Evolutionary conservation across 2,113 vertebrate genomes (phyloP).

Genomic region (Seriola quinqueradiata): DNA sequence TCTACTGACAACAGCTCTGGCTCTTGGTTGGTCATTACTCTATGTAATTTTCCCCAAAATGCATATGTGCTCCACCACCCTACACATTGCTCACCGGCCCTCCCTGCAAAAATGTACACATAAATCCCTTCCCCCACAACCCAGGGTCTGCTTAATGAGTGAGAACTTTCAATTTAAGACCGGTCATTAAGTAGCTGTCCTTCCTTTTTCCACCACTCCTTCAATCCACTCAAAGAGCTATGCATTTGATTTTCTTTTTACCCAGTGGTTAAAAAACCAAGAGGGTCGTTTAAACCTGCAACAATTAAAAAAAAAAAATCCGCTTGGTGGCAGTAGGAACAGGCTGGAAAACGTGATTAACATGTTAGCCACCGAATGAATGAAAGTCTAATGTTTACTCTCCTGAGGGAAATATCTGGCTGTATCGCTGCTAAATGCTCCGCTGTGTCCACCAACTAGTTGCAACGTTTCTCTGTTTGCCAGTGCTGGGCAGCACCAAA

Average conservation of each 20-base stretch:
- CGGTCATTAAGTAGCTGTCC: conserved; percentile 22
- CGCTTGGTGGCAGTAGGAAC: not conserved
- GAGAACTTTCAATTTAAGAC: conserved; percentile 22
- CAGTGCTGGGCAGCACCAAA: too few species aligned
- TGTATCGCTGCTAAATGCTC: not conserved
- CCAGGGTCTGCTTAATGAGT: not conserved
- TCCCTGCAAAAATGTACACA: conserved; percentile 39
- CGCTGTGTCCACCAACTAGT: too few species aligned
- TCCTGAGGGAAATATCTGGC: too few species aligned
- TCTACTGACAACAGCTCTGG: conserved; percentile 54
- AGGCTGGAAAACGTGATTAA: not conserved
- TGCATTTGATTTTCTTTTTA: not conserved
- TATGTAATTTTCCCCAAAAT: conserved; percentile 65
- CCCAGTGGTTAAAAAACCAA: not conserved
- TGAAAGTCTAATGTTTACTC: too few species aligned
- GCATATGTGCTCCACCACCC: conserved; percentile 52
- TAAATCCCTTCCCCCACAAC: not conserved
- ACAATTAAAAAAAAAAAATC: not conserved
- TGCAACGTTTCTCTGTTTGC: too few species aligned
- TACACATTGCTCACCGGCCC: conserved; percentile 4
- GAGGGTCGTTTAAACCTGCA: not conserved
- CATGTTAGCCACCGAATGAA: not conserved
- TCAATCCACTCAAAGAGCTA: not conserved
- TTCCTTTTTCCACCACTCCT: conserved; percentile 14
- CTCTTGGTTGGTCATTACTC: conserved; percentile 59